Conservation (phyloP, 2,888 invertebrate species). For the Netelia inedita region DNA sequence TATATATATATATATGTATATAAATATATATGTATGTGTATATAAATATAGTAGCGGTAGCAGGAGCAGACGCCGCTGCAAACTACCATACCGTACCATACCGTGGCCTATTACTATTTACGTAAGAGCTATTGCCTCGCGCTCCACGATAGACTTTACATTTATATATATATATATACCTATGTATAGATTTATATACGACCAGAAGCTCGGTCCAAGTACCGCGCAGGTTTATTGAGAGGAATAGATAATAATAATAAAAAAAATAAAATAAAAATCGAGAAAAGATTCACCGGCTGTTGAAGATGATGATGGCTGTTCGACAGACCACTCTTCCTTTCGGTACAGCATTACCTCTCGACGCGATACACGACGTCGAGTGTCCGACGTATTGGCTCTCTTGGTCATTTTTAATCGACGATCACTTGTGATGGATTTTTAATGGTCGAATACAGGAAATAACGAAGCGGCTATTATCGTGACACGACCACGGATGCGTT, state of each 20-base stretch:
- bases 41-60: constrained; percentile 7
- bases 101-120: constrained; percentile 68
- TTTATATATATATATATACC: constrained; percentile 4
- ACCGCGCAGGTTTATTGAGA: constrained; percentile 10
- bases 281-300: constrained; percentile 6
- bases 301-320: constrained; percentile 27
- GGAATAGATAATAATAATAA: background rate
- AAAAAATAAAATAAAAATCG: constrained; percentile 28
- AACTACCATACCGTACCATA: constrained; percentile 48
- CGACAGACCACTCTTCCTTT: constrained; percentile 43
- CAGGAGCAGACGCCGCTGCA: constrained; percentile 40
- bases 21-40: background rate
- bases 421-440: constrained; percentile 2
- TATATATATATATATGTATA: constrained; percentile 22
- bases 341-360: constrained; percentile 5
- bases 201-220: constrained; percentile 22
- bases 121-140: constrained; percentile 67
- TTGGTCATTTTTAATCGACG: constrained; percentile 3
- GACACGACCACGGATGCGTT: constrained; percentile 5
- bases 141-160: constrained; percentile 29
- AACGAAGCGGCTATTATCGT: background rate
- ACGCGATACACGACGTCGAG: background rate
- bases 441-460: background rate
- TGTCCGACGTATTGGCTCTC: background rate
- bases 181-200: constrained; percentile 19